These are phyloP conservation scores for Hypotaenidia okinawae DNA, from an alignment of 2,797 vertebrate species.

Conservation along the genomic window DNA sequence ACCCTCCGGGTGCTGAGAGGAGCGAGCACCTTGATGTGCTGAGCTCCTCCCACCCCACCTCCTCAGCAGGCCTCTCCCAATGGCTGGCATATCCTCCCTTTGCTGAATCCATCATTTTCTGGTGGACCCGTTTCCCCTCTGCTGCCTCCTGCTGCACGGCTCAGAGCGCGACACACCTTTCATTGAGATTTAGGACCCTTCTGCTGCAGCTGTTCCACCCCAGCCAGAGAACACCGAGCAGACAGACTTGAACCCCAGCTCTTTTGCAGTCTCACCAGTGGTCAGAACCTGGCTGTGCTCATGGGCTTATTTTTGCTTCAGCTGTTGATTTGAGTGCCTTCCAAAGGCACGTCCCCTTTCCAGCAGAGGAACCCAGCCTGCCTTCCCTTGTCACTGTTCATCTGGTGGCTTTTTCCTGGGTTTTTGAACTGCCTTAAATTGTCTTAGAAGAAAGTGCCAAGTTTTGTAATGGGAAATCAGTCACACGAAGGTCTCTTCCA, in stretches of 20 bases:
- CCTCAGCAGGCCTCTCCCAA: background rate
- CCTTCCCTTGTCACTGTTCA: background rate
- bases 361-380: background rate
- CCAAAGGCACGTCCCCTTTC: background rate
- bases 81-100: background rate
- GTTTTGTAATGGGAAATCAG: background rate
- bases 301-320: background rate
- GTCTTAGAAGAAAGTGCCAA: background rate
- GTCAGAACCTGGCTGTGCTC: background rate
- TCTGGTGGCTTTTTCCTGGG: background rate
- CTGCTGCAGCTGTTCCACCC: background rate
- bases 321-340: background rate
- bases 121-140: background rate
- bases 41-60: background rate
- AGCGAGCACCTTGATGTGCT: background rate
- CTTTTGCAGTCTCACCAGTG: background rate
- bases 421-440: background rate
- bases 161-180: background rate
- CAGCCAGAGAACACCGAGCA: background rate
- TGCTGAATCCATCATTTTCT: background rate
- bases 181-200: background rate
- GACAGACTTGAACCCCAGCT: background rate
- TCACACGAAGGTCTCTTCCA: background rate
- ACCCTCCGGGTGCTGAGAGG: background rate
- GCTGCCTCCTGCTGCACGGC: background rate